Evolutionary conservation across 2,113 vertebrate genomes (phyloP), one percentile per base, ranked within the genome.

Genomic region (Poicephalus meyeri): DNA sequence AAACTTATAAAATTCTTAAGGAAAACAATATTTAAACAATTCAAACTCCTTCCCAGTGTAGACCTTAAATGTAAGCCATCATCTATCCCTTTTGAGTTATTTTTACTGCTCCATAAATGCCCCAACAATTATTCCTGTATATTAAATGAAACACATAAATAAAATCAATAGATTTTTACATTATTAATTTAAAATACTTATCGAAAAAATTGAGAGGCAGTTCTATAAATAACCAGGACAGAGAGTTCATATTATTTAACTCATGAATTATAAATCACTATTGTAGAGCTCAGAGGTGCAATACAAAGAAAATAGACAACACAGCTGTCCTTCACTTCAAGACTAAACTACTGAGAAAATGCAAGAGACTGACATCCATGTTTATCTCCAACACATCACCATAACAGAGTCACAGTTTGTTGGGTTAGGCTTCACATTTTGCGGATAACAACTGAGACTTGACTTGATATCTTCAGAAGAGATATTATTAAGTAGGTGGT

Each of bases 151-250:
- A 93, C 76, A 83, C 82, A 71, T 78, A 95, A 91, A 91, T 80
- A 80, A 82, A 94, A 94, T 96, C 90, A 95, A 96, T 96, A 71
- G 64, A 71, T 93, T 95, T 96, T 91, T 95, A 83, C 81, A 96
- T 96, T 94, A 96, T 88, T 97, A 93, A 95, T 97, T 96, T 96
- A 80, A 80, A 93, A 97, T 78, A 69, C 11, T 83, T 94, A 93
- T 80, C 5, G 88, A 95, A 91, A 91, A 87, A 88, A 77, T 44
- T 9, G 10, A 95, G 64, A 91, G n/a, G 15, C 16, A 37, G 50
- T 78, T 95, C 94, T 93, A 96, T 91, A 93, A 94, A 97, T 96
- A 96, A 63, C 6, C 26, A 77, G 31, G n/a, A 58, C 12, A 89
- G 31, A 89, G 66, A 82, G 20, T 86, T 93, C 39, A 74, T 74